Conservation (phyloP, 2,888 invertebrate species). For the Mesodorylaimus sp. region DNA sequence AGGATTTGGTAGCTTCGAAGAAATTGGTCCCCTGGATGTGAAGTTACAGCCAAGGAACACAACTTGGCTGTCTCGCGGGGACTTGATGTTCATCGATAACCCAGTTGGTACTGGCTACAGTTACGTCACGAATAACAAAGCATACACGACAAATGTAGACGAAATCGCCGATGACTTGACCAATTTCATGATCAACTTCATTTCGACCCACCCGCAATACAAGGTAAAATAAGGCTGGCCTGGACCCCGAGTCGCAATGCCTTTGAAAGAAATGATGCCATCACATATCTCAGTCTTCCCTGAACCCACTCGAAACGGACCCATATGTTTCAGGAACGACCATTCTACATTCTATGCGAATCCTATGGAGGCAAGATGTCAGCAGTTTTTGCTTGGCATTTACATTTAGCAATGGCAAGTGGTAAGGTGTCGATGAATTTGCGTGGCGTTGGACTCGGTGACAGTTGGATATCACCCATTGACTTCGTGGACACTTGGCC, state of each 20-base stretch:
- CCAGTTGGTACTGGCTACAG: slow-evolving; percentile 75
- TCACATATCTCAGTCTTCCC: too few species aligned
- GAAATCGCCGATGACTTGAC: slow-evolving; percentile 57
- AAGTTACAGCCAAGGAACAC: slow-evolving; percentile 48
- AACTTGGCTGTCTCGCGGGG: slow-evolving; percentile 59
- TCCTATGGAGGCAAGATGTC: slow-evolving; percentile 88
- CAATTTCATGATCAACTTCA: slow-evolving; percentile 53
- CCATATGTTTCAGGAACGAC: slow-evolving; percentile 40
- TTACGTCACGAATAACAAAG: slow-evolving; percentile 44
- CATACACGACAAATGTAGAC: slow-evolving; percentile 41
- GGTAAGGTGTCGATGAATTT: slow-evolving; percentile 49
- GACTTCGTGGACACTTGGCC: slow-evolving; percentile 68
- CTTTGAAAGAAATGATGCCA: too few species aligned
- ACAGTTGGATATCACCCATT: slow-evolving; percentile 72
- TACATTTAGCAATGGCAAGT: slow-evolving; percentile 44
- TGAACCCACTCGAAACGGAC: too few species aligned
- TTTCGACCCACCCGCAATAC: slow-evolving; percentile 48
- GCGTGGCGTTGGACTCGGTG: slow-evolving; percentile 60
- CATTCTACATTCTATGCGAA: slow-evolving; percentile 66
- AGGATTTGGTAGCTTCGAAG: slow-evolving; percentile 67
- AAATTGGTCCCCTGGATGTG: slow-evolving; percentile 54
- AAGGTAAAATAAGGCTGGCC: too few species aligned
- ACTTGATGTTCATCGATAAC: slow-evolving; percentile 68
- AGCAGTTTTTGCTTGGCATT: slow-evolving; percentile 50
- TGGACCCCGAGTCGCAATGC: too few species aligned